Percentiles rank a stretch among this genome's conserved stretches.
These are phyloP conservation scores for Regulus satrapa DNA, from an alignment of 2,113 vertebrate genomes.

Conservation along the genomic window DNA sequence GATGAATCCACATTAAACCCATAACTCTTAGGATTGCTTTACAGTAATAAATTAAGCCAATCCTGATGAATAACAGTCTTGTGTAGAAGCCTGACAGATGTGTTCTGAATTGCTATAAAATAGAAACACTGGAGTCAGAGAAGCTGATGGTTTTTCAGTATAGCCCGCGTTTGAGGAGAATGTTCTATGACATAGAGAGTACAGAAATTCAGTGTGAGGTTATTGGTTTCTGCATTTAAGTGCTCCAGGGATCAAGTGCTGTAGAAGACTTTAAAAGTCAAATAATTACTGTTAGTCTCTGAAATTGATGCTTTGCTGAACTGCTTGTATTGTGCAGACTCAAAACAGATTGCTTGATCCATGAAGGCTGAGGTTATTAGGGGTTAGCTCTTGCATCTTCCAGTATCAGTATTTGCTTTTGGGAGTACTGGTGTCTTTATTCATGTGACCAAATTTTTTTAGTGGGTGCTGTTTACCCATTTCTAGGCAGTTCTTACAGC, in stretches of 20 bases:
- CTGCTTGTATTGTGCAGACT: background rate
- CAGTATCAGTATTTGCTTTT: background rate
- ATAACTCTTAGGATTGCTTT: background rate
- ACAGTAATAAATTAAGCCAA: background rate
- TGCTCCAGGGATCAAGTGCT: background rate
- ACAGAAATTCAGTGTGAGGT: background rate
- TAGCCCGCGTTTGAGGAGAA: background rate
- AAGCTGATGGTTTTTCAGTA: background rate
- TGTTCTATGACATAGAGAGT: background rate
- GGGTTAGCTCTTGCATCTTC: background rate
- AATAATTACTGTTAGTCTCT: background rate
- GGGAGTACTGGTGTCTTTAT: background rate
- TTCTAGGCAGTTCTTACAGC: background rate
- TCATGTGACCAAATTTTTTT: background rate
- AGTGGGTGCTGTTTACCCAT: background rate
- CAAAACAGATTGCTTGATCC: background rate
- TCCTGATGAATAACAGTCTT: background rate
- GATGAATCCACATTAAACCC: background rate
- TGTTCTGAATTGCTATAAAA: background rate
- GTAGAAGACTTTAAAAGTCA: background rate
- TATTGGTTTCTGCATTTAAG: background rate
- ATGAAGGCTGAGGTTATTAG: background rate
- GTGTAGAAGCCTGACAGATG: background rate
- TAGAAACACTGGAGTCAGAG: background rate
- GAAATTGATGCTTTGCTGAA: background rate